Conservation (phyloP, 2,888 invertebrate genomes). For the Epistrophella euchroma region DNA sequence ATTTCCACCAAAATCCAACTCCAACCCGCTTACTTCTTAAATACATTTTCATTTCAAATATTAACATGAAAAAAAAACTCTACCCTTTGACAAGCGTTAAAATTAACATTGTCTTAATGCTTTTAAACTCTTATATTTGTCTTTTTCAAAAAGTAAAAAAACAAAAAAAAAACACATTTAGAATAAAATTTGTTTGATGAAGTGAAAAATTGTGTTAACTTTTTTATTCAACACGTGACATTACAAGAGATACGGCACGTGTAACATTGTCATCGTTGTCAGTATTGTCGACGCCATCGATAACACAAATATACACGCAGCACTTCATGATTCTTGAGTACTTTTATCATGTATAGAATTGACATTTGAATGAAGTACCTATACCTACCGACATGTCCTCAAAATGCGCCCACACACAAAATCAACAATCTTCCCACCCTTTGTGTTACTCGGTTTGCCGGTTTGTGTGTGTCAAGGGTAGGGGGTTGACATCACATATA, state of each 20-base stretch:
- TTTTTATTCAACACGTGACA: constrained; percentile 73
- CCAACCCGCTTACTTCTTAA: not conserved
- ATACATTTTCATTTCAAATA: no score
- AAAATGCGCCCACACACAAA: constrained; percentile 44
- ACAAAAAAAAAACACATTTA: constrained; percentile 8
- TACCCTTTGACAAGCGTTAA: not conserved
- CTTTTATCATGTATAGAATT: not conserved
- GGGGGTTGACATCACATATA: constrained; percentile 5
- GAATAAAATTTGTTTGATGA: constrained; percentile 44
- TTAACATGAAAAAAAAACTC: not conserved
- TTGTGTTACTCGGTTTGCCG: constrained; percentile 11
- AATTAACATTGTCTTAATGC: constrained; percentile 26
- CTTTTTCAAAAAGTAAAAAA: not conserved
- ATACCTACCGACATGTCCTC: constrained; percentile 3
- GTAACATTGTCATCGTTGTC: constrained; percentile 68
- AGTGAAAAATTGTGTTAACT: constrained; percentile 74
- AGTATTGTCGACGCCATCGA: constrained; percentile 66
- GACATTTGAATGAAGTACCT: constrained; percentile 51
- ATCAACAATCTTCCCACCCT: constrained; percentile 57
- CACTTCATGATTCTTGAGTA: constrained; percentile 49
- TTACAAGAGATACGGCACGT: constrained; percentile 74
- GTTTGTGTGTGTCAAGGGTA: not conserved
- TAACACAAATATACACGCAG: constrained; percentile 57
- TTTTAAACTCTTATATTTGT: constrained; percentile 20
- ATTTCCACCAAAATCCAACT: not conserved